Evolutionary conservation across 2,113 vertebrate species (phyloP).

Genomic region (Pithys albifrons): DNA sequence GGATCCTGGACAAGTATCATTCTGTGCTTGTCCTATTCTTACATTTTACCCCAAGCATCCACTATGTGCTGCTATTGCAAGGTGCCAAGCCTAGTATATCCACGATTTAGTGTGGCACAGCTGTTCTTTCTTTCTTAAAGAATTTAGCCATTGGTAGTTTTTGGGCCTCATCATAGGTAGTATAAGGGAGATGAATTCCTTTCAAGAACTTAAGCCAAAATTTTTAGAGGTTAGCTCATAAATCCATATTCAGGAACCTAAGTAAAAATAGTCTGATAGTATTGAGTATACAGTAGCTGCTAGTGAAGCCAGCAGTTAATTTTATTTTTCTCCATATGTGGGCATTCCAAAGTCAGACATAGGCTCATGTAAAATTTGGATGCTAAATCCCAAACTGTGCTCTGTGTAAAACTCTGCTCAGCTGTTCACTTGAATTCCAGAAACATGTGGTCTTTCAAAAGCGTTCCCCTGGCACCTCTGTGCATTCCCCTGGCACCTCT

Average conservation of each 20-base stretch:
- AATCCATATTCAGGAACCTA: neutral
- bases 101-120: neutral
- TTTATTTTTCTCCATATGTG: neutral
- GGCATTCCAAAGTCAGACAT: neutral
- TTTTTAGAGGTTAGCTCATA: constrained; percentile 27
- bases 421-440: neutral
- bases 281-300: neutral
- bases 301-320: neutral
- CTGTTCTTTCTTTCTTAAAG: neutral
- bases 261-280: neutral
- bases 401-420: neutral
- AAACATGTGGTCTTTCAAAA: neutral
- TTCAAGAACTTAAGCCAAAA: constrained; percentile 23
- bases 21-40: neutral
- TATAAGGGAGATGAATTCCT: neutral
- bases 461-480: neutral
- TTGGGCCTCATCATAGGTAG: neutral
- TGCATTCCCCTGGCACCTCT: neutral
- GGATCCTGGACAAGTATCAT: neutral
- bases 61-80: neutral
- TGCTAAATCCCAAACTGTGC: neutral
- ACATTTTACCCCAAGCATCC: neutral
- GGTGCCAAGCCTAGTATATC: neutral
- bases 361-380: neutral
- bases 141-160: neutral